Evolutionary conservation across 2,797 vertebrate species (phyloP).

Genomic region (Argentina silus): DNA sequence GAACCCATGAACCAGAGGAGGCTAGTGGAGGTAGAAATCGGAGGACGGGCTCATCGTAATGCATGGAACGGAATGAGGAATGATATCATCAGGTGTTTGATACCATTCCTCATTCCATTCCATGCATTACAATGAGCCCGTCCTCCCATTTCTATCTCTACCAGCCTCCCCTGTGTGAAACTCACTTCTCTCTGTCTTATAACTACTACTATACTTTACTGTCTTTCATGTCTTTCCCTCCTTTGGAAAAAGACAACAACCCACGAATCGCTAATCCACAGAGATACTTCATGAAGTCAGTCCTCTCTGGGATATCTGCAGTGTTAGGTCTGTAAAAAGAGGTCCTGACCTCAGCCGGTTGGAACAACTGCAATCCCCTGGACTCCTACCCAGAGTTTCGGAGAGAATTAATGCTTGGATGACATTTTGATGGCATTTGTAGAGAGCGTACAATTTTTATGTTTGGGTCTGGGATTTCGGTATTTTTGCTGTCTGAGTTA

Average conservation of each 20-base stretch:
- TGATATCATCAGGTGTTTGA: too few relatives aligned
- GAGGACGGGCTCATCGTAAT: too few relatives aligned
- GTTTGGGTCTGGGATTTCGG: constrained; percentile 68
- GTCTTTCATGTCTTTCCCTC: constrained; percentile 37
- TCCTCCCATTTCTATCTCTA: too few relatives aligned
- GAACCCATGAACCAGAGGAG: not conserved
- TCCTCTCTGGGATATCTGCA: constrained; percentile 32
- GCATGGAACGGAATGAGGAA: too few relatives aligned
- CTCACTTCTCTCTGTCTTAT: not conserved
- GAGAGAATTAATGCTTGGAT: constrained; percentile 67
- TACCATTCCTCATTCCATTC: too few relatives aligned
- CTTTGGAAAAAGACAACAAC: constrained; percentile 38
- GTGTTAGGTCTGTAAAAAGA: constrained; percentile 54
- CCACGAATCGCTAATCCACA: constrained; percentile 30
- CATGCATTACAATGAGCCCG: too few relatives aligned
- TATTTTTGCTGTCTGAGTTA: constrained; percentile 57
- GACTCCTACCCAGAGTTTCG: constrained; percentile 44
- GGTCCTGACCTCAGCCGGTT: constrained; percentile 46
- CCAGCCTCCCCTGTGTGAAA: not conserved
- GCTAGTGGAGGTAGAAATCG: too few relatives aligned
- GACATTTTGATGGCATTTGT: constrained; percentile 73
- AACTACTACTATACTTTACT: too few relatives aligned
- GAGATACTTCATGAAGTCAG: constrained; percentile 44
- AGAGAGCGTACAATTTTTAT: constrained; percentile 62
- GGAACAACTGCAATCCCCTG: constrained; percentile 29